phyloP scores from a whole-genome alignment of 2,888 invertebrate species.

The Hyles lineata region DNA sequence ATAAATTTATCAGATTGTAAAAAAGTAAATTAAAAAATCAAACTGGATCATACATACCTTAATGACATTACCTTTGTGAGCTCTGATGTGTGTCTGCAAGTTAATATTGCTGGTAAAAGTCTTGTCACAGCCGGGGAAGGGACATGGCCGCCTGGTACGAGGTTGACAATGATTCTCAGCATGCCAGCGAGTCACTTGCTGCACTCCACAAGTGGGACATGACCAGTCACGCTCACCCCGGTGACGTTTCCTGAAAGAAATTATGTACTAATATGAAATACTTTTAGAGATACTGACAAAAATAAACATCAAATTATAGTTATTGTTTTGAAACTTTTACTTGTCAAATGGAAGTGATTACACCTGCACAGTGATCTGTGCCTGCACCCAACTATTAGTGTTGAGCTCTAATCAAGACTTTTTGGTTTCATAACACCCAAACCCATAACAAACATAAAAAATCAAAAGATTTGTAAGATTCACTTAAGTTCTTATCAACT shows the following conservation, averaged over 20 bases:
- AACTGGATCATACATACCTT: background rate
- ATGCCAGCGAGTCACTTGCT: slow-evolving; percentile 52
- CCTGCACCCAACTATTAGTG: no score
- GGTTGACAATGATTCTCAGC: slow-evolving; percentile 57
- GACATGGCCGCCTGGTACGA: slow-evolving; percentile 52
- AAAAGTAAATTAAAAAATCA: background rate
- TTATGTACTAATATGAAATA: background rate
- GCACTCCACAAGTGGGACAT: slow-evolving; percentile 54
- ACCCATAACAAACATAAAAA: no score
- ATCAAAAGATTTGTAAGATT: no score
- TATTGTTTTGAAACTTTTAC: no score
- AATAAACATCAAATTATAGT: background rate
- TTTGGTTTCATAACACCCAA: no score
- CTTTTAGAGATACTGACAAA: no score
- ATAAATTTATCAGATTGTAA: no score
- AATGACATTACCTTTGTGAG: slow-evolving; percentile 56
- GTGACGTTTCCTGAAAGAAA: slow-evolving; percentile 56
- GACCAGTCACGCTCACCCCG: slow-evolving; percentile 52
- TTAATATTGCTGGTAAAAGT: slow-evolving; percentile 64
- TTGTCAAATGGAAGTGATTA: no score
- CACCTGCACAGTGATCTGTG: no score
- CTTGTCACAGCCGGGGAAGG: slow-evolving; percentile 54
- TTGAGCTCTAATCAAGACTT: no score
- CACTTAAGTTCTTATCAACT: no score
- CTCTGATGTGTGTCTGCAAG: slow-evolving; percentile 59